Evolutionary conservation across 2,888 invertebrate species (phyloP).

Genomic region (Troglohyphantes excavatus): DNA sequence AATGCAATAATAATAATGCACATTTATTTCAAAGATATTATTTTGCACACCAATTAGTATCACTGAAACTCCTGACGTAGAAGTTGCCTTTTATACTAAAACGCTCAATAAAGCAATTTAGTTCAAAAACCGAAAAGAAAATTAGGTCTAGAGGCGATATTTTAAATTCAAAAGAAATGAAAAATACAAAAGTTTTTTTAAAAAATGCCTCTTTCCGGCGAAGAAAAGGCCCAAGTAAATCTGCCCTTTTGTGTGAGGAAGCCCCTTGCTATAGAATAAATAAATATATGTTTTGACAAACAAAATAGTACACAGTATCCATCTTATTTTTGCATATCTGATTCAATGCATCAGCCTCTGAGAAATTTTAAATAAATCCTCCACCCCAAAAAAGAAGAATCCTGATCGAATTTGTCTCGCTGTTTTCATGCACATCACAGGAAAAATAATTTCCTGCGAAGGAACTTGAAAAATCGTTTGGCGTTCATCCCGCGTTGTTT

Average conservation of each 20-base stretch:
- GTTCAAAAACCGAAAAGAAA: no score
- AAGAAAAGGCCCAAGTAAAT: no score
- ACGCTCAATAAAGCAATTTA: no score
- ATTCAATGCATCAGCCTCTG: conserved; percentile 31
- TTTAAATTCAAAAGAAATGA: background rate
- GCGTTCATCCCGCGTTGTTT: conserved; percentile 5
- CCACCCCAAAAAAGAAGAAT: background rate
- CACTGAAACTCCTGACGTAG: no score
- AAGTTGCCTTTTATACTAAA: no score
- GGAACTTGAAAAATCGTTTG: conserved; percentile 48
- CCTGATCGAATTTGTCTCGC: background rate
- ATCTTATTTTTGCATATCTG: conserved; percentile 26
- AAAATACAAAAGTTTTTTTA: background rate
- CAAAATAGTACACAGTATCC: background rate
- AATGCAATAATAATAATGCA: no score
- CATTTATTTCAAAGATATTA: no score
- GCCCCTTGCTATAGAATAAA: no score
- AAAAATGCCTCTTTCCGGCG: background rate
- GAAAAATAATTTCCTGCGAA: conserved; percentile 60
- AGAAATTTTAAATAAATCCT: background rate
- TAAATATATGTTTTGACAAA: background rate
- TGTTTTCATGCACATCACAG: background rate
- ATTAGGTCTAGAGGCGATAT: no score
- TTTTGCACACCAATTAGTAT: no score
- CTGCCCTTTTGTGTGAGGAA: no score